Base-by-base conservation (phyloP, 2,888 invertebrate species). In the Drosophila planitibia region DNA sequence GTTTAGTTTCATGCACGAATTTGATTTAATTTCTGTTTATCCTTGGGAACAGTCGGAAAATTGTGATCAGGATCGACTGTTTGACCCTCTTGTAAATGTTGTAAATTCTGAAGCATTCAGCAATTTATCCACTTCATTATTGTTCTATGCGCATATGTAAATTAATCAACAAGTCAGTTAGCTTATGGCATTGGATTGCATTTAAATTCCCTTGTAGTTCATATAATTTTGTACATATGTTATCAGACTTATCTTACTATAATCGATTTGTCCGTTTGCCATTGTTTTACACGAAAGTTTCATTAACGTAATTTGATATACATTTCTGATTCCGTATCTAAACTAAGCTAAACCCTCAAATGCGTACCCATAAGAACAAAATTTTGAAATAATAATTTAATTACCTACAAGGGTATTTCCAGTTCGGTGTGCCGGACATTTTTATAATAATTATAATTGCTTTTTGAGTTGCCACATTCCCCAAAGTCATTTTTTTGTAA, bases 1-100 rank as follows among this genome's bases (percentile, higher is more conserved):
- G 32, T 30, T n/a, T 44, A 54, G 39, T 37, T 28, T 37, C 12
- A 39, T 19, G 33, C 67, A 52, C 25, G 35, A 33, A 35, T 33
- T 44, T 32, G n/a, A 30, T 53, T 61, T 57, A 30, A 16, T 22
- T 44, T 30, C 3, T 55, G 41, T 44, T 33, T 61, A 37, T 53
- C 33, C 70, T 49, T 41, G 30, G 39, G 37, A 62, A 51, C 41
- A 60, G 44, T 44, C 52, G 37, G 35, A 37, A 28, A 47, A 37
- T 63, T 63, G 76, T 71, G 71, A 67, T 74, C 37, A 28, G 58
- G 49, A 55, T 30, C 33, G 19, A 28, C 19, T 44, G 28, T 52
- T 47, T 33, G 65, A 63, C 55, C 53, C 52, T 65, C 75, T 73
- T 85, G 85, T 85, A 85, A 90, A 85, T 85, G 85, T 85, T 85